Conservation (phyloP, 2,888 invertebrate species). For the Pogonocherus hispidulus region DNA sequence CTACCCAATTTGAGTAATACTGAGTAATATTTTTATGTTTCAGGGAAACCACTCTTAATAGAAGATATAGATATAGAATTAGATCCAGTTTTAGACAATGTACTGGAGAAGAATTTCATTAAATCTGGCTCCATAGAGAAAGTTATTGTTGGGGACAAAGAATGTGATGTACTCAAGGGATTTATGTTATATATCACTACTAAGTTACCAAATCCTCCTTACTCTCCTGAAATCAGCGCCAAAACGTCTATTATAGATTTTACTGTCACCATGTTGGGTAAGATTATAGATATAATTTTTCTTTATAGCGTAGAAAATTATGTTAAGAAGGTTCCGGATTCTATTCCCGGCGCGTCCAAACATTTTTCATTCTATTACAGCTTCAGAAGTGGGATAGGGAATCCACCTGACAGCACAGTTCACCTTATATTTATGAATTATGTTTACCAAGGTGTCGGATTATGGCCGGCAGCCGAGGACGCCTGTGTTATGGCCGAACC, state of each 20-base stretch:
- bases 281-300: constrained; percentile 15
- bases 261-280: constrained; percentile 91
- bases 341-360: too few relatives aligned
- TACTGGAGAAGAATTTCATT: constrained; percentile 96
- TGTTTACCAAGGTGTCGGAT: too few relatives aligned
- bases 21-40: constrained; percentile 26
- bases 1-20: neutral
- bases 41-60: constrained; percentile 88
- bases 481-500: too few relatives aligned
- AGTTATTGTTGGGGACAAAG: constrained; percentile 94
- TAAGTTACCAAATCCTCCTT: constrained; percentile 95
- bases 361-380: too few relatives aligned
- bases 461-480: too few relatives aligned
- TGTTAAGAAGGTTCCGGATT: too few relatives aligned
- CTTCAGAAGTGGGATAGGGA: too few relatives aligned
- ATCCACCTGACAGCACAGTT: too few relatives aligned
- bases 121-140: constrained; percentile 97
- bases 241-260: constrained; percentile 98
- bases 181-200: constrained; percentile 97
- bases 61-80: constrained; percentile 96
- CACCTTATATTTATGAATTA: too few relatives aligned
- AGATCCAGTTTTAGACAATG: constrained; percentile 97
- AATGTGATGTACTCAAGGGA: constrained; percentile 96
- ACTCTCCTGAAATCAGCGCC: constrained; percentile 96
- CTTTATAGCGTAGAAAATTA: too few relatives aligned